Evolutionary conservation across 1,140 invertebrate genomes (phyloP).

Genomic region (Drosophila murphyi): DNA sequence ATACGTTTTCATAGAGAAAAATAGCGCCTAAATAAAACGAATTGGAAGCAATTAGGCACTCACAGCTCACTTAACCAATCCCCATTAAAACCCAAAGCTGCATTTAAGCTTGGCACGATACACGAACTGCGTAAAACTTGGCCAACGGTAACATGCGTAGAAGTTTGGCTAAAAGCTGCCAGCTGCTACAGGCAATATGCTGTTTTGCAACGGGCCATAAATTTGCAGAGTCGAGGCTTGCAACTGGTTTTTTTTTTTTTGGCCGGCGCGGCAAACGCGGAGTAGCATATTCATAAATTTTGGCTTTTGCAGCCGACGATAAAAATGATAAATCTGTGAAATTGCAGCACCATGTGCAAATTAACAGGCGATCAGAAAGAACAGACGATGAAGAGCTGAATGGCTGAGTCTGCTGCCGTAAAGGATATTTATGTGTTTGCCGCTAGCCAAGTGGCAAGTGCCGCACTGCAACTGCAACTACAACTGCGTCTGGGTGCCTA

Average conservation of each 20-base stretch:
- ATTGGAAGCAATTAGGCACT: too few relatives aligned
- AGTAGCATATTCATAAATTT: conserved; percentile 64
- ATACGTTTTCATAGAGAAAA: too few relatives aligned
- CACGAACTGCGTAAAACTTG: conserved; percentile 43
- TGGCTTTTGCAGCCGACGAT: conserved; percentile 40
- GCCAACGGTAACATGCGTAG: conserved; percentile 75
- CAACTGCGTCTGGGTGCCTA: conserved; percentile 40
- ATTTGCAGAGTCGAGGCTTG: conserved; percentile 32
- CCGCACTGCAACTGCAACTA: conserved; percentile 30
- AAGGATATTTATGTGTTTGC: conserved; percentile 66
- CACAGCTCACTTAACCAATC: conserved; percentile 48
- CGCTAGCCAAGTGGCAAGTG: conserved; percentile 50
- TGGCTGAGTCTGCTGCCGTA: conserved; percentile 28
- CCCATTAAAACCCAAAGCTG: conserved; percentile 14
- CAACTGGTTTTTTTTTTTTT: conserved; percentile 51
- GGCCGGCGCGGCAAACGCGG: not conserved
- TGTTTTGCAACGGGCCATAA: conserved; percentile 31
- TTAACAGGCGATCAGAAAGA: conserved; percentile 67
- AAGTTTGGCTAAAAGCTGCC: not conserved
- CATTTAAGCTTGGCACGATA: conserved; percentile 14
- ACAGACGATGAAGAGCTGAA: conserved; percentile 41
- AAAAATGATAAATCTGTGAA: conserved; percentile 72
- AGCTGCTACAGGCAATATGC: not conserved
- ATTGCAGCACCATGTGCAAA: conserved; percentile 62
- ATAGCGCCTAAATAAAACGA: too few relatives aligned